Percentiles rank a stretch among this genome's conserved stretches.
Evolutionary conservation across 2,113 vertebrate genomes (phyloP).

Genomic region (Pogona vitticeps): DNA sequence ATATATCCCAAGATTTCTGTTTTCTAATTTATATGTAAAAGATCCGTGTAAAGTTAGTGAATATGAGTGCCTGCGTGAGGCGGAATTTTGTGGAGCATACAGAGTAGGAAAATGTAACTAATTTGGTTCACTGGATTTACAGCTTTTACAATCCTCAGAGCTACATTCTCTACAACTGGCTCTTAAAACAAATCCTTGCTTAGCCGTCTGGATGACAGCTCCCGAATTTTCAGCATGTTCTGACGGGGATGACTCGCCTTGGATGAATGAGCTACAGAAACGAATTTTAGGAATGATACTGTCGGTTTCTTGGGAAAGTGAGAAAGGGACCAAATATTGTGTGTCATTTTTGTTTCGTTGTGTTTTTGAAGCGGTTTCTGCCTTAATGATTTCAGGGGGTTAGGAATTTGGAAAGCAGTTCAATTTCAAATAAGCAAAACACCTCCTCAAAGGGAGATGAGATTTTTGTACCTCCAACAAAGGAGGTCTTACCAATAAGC

Average conservation of each 20-base stretch:
- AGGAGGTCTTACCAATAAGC: background rate
- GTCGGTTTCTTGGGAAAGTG: background rate
- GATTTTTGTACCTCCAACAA: background rate
- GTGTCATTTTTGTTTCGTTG: too few relatives aligned
- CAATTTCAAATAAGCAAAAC: fast-evolving
- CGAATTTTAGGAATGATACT: background rate
- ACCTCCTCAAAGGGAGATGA: background rate
- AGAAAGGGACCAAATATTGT: background rate
- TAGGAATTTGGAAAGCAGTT: background rate
- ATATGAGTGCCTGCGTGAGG: background rate
- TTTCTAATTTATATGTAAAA: background rate
- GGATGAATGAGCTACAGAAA: background rate
- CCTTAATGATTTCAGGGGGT: background rate
- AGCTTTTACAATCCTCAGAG: slow-evolving; percentile 44
- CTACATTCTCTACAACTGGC: background rate
- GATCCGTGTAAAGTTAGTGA: slow-evolving; percentile 8
- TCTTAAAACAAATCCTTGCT: background rate
- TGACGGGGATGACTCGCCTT: background rate
- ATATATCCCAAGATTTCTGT: slow-evolving; percentile 19
- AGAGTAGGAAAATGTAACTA: slow-evolving; percentile 50
- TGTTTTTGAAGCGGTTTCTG: background rate
- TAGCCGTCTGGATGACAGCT: background rate
- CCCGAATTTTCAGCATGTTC: background rate
- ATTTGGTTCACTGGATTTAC: slow-evolving; percentile 54
- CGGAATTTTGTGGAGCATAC: slow-evolving; percentile 53